phyloP scores from a whole-genome alignment of 2,113 vertebrate species.

The Lathamus discolor region DNA sequence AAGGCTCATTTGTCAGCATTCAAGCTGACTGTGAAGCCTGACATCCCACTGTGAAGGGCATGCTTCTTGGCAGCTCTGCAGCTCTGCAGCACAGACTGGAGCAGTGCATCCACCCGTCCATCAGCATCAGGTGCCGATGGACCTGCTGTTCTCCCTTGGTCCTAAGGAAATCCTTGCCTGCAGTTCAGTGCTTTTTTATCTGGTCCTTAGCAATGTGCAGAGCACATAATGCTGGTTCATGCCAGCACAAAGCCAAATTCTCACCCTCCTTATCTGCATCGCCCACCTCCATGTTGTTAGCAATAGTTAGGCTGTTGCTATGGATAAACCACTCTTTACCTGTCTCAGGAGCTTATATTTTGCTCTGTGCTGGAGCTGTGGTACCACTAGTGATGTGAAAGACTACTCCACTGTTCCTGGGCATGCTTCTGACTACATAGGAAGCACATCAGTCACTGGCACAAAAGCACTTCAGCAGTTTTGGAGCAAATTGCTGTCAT shows the following conservation, averaged over 20 bases:
- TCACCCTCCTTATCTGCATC: neutral
- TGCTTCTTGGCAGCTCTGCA: neutral
- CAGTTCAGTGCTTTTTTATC: neutral
- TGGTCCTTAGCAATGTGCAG: neutral
- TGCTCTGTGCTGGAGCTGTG: neutral
- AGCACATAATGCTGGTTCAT: neutral
- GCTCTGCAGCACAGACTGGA: neutral
- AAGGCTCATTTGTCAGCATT: neutral
- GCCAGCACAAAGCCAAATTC: neutral
- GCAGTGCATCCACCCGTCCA: neutral
- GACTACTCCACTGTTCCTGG: neutral
- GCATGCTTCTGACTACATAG: neutral
- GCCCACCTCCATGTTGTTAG: neutral
- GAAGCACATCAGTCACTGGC: neutral
- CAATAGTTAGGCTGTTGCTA: neutral
- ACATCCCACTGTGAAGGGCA: neutral
- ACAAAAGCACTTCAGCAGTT: neutral
- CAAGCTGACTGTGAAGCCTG: neutral
- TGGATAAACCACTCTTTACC: neutral
- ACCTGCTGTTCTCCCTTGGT: neutral
- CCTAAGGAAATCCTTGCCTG: neutral
- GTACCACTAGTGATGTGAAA: neutral
- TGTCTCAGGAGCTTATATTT: neutral
- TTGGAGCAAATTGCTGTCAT: neutral
- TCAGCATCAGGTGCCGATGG: fast-evolving